These are phyloP conservation scores for Phragmatobia fuliginosa DNA, from an alignment of 2,888 invertebrate species.

Conservation along the genomic window DNA sequence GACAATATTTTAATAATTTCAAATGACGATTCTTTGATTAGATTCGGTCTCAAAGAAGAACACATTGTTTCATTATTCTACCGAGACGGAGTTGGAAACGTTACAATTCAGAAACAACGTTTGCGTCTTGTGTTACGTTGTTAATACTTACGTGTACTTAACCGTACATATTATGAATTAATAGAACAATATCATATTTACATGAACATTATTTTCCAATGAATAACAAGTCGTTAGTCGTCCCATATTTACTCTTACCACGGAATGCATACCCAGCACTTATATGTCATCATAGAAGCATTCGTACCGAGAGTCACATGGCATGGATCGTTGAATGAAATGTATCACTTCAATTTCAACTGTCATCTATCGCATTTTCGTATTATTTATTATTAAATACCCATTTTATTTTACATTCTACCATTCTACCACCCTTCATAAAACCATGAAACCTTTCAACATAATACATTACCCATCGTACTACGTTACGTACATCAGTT, in stretches of 20 bases:
- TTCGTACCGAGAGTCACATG: constrained; percentile 64
- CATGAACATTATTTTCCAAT: constrained; percentile 53
- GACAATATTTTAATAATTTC: no score
- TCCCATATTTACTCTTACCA: constrained; percentile 49
- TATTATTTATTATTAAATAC: background rate
- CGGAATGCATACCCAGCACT: constrained; percentile 73
- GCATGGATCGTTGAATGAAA: constrained; percentile 81
- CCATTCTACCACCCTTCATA: constrained; percentile 27
- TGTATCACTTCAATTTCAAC: constrained; percentile 37
- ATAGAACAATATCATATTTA: background rate
- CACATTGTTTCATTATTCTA: background rate
- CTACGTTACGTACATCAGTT: constrained; percentile 29
- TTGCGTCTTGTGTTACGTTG: background rate
- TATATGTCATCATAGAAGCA: constrained; percentile 71
- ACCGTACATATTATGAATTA: background rate
- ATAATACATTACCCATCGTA: constrained; percentile 18
- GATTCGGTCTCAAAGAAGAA: no score
- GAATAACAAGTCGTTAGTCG: constrained; percentile 53
- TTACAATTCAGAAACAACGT: no score
- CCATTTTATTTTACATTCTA: constrained; percentile 27
- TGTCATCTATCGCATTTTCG: constrained; percentile 24
- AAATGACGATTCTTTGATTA: no score
- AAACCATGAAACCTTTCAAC: constrained; percentile 17
- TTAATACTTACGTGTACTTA: background rate
- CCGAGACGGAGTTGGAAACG: no score